Conservation (phyloP, 2,113 vertebrate genomes). For the Brachyhypopomus occidentalis region DNA sequence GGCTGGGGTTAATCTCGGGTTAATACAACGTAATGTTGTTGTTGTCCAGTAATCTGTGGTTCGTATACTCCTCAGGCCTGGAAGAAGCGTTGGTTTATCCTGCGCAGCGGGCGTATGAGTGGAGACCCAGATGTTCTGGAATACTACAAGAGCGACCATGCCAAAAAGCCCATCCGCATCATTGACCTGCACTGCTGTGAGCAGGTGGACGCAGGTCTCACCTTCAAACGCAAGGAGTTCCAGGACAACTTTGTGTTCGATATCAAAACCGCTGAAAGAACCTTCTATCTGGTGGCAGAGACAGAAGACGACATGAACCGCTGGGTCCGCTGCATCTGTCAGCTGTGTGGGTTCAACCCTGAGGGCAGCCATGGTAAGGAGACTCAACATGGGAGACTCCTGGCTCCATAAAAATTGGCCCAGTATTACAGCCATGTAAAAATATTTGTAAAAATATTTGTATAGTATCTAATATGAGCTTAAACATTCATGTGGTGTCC, state of each 20-base stretch:
- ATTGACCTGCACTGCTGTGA: constrained; percentile 98
- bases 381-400: no score
- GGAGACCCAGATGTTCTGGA: constrained; percentile 96
- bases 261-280: constrained; percentile 95
- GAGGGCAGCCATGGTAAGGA: constrained; percentile 88
- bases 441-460: no score
- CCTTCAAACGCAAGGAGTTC: constrained; percentile 97
- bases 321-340: constrained; percentile 98
- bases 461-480: no score
- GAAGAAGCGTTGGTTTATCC: constrained; percentile 98
- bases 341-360: constrained; percentile 97
- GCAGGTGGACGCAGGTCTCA: constrained; percentile 94
- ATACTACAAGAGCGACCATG: constrained; percentile 98
- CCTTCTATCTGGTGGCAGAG: constrained; percentile 97
- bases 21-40: background rate
- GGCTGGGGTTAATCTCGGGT: background rate
- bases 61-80: constrained; percentile 80
- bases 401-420: background rate
- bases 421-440: background rate
- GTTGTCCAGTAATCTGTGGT: background rate
- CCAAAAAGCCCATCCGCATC: constrained; percentile 92
- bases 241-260: constrained; percentile 98
- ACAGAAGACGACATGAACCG: constrained; percentile 98
- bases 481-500: no score
- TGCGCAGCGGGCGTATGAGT: constrained; percentile 97